Conservation (phyloP, 2,113 vertebrate genomes). For the Cairina moschata region DNA sequence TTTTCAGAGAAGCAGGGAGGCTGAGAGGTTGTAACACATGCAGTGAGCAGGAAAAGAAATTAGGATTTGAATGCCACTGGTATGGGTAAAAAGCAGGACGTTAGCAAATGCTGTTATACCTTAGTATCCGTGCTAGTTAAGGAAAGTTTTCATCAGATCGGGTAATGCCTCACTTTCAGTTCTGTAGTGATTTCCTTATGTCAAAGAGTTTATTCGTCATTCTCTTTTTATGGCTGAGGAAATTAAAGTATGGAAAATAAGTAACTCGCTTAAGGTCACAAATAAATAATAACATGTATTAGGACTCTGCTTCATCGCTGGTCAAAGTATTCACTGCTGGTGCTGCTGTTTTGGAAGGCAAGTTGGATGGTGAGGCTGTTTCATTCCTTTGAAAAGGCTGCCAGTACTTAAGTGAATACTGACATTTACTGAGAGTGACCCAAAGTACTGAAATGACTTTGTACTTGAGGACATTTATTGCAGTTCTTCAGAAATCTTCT, state of each 20-base stretch:
- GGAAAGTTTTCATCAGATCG: not conserved
- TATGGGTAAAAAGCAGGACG: not conserved
- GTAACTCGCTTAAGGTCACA: not conserved
- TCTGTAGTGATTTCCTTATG: not conserved
- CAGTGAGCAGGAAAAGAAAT: not conserved
- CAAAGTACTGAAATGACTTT: not conserved
- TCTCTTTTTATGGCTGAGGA: not conserved
- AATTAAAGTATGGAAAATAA: not conserved
- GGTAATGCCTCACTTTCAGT: not conserved
- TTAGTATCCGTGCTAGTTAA: not conserved
- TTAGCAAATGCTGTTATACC: not conserved
- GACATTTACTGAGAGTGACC: not conserved
- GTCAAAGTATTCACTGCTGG: rapidly evolving
- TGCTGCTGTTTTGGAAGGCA: not conserved
- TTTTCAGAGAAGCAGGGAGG: not conserved
- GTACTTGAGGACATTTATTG: not conserved
- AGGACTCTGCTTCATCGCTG: not conserved
- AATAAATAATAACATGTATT: not conserved
- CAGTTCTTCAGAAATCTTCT: not conserved
- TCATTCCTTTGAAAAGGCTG: not conserved
- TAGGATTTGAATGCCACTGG: not conserved
- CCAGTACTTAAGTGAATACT: not conserved
- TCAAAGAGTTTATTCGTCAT: not conserved
- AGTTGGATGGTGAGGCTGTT: not conserved
- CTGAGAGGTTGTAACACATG: not conserved